Conservation (phyloP, 1,140 invertebrate species). For the Cataglyphis hispanica region DNA sequence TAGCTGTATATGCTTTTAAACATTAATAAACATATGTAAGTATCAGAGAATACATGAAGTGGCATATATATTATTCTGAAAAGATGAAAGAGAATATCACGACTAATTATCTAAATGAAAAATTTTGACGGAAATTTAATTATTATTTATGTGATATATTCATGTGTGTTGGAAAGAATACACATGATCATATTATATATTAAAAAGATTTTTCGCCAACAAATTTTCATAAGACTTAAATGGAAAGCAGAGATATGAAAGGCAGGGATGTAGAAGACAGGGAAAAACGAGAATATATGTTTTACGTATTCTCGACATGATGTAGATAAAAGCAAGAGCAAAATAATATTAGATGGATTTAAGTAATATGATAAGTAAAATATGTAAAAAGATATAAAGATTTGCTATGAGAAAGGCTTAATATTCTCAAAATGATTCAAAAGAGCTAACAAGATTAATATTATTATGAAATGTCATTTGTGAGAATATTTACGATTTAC, state of each 20-base stretch:
- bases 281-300: not conserved
- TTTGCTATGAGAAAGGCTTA: not conserved
- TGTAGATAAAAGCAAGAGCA: not conserved
- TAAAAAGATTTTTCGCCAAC: not conserved
- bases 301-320: not conserved
- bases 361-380: not conserved
- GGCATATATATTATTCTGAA: not conserved
- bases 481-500: not conserved
- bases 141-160: not conserved
- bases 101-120: not conserved
- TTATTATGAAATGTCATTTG: not conserved
- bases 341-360: conserved; percentile 14
- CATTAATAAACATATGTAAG: not conserved
- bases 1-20: too few species aligned
- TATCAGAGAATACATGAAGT: not conserved
- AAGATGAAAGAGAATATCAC: not conserved
- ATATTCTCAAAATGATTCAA: not conserved
- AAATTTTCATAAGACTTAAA: conserved; percentile 9
- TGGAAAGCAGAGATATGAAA: not conserved
- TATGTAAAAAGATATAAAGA: not conserved
- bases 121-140: conserved; percentile 5
- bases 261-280: not conserved
- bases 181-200: not conserved
- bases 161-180: not conserved
- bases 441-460: not conserved